Evolutionary conservation across 2,888 invertebrate genomes (phyloP), one percentile per base, ranked within the genome.

Genomic region (Loripinus fragilis): DNA sequence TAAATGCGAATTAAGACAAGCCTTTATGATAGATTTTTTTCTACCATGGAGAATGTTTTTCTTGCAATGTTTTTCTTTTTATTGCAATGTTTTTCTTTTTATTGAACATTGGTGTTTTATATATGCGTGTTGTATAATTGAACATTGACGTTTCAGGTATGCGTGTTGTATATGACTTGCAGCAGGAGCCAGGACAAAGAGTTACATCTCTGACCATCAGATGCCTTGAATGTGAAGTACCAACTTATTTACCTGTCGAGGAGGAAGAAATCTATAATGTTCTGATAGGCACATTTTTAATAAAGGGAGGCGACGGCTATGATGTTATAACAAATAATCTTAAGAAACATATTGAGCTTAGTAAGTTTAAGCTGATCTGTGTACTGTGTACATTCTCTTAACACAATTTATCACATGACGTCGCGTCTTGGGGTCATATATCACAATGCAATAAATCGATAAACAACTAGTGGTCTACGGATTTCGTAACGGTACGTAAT

Each of bases 181-280:
- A 93, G 0, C 95, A 95, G 85, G 95, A 95, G 0, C 92, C 95
- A 0, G 96, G 96, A 2, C 93, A 94, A 0, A 95, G 97, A 87
- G 96, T 98, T 0, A 92, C 94, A 0, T 95, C 95, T 0, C 95
- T 95, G 0, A 92, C 95, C 79, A 95, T 95, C 0, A 94, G 96
- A 8, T 98, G 98, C 91, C 95, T 95, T 8, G 89, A 94, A 7
- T 98, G 98, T 88, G 89, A 93, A 0, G 93, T 96, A 10, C 96
- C 96, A 0, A 85, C 81, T 0, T 96, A 95, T 78, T 93, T 94
- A 1, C 94, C 95, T 0, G 85, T 97, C 1, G 93, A 95, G 33
- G 91, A 93, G 12, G 93, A 94, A 30, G 89, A 92, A 41, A 93
- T 93, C 35, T 97, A 97, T 90, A 95, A 94, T 45, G 93, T 97